phyloP scores from a whole-genome alignment of 2,888 invertebrate genomes.

The Lasioglossum marginatum region DNA sequence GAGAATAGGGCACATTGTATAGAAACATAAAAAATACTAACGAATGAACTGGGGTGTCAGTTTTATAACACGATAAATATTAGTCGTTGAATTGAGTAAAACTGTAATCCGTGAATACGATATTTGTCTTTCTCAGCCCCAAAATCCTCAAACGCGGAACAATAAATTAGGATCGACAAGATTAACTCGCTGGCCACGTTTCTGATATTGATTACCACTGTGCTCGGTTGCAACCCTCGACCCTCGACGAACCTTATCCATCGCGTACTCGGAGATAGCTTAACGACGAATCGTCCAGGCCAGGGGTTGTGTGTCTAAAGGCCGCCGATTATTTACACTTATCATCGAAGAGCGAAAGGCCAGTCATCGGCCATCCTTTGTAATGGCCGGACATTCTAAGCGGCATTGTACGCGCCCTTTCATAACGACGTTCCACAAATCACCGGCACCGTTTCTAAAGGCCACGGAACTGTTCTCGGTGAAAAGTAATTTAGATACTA shows the following conservation, averaged over 20 bases:
- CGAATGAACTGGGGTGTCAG: no score
- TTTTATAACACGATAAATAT: no score
- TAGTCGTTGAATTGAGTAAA: not conserved
- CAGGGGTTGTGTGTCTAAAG: constrained; percentile 40
- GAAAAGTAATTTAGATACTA: constrained; percentile 51
- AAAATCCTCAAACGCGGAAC: not conserved
- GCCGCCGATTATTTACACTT: constrained; percentile 62
- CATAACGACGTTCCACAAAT: constrained; percentile 14
- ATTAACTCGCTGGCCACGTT: not conserved
- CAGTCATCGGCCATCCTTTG: not conserved
- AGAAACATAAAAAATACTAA: no score
- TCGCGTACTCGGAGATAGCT: constrained; percentile 1
- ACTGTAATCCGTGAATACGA: not conserved
- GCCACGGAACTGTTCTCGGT: constrained; percentile 16
- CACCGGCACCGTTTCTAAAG: constrained; percentile 22
- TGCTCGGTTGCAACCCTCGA: not conserved
- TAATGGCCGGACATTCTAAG: constrained; percentile 22
- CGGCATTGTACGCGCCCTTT: constrained; percentile 27
- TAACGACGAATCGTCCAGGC: constrained; percentile 51
- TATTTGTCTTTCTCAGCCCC: not conserved
- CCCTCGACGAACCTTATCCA: not conserved
- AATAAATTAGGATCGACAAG: not conserved
- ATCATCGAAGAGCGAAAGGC: constrained; percentile 21
- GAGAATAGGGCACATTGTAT: no score
- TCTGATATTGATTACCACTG: not conserved